These are phyloP conservation scores for Halictus quadricinctus DNA, from an alignment of 2,888 invertebrate genomes.

Conservation along the genomic window DNA sequence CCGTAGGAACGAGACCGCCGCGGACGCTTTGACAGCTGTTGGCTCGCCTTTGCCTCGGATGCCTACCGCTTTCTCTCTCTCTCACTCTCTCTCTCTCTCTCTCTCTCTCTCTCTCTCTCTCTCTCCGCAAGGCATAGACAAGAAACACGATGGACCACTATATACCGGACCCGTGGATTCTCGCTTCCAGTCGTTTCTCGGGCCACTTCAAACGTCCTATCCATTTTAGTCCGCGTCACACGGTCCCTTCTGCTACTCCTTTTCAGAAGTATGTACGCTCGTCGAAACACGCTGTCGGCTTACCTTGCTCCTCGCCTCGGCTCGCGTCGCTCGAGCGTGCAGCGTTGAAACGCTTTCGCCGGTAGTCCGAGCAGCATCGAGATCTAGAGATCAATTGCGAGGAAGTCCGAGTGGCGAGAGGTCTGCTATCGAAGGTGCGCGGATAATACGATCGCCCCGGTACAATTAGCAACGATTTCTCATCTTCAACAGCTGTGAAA, in stretches of 20 bases:
- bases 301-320: not conserved
- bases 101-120: too few species aligned
- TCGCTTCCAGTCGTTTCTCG: constrained; percentile 62
- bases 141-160: constrained; percentile 52
- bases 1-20: constrained; percentile 51
- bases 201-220: constrained; percentile 70
- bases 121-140: constrained; percentile 21
- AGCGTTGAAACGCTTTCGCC: not conserved
- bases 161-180: constrained; percentile 43
- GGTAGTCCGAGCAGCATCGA: not conserved
- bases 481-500: not conserved
- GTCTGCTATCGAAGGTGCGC: not conserved
- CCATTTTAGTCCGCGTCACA: constrained; percentile 61
- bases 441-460: not conserved
- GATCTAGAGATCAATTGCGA: not conserved
- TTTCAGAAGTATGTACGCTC: constrained; percentile 39
- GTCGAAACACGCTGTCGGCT: constrained; percentile 30
- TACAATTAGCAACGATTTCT: not conserved
- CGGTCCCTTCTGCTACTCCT: constrained; percentile 48
- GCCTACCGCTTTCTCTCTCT: constrained; percentile 22
- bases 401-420: not conserved
- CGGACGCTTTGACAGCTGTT: constrained; percentile 76
- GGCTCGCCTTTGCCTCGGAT: constrained; percentile 63
- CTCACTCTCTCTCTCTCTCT: too few species aligned
- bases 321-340: not conserved